These are phyloP conservation scores for Hippocampus abdominalis DNA, from an alignment of 2,113 vertebrate species.

Conservation along the genomic window DNA sequence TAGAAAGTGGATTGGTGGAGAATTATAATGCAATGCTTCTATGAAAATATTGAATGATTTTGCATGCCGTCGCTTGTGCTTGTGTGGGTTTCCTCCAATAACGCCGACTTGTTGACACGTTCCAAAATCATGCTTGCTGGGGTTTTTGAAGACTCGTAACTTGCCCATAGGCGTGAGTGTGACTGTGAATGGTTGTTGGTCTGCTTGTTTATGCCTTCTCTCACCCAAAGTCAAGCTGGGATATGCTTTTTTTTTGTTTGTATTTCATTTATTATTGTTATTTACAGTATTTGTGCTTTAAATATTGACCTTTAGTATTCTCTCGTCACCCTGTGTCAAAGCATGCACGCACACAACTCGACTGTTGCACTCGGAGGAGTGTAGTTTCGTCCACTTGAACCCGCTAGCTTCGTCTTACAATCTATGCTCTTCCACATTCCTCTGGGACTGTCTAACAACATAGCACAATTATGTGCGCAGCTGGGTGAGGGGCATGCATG, in stretches of 20 bases:
- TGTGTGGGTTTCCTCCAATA: background rate
- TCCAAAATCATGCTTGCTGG: background rate
- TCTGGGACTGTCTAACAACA: slow-evolving; percentile 3
- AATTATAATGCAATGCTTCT: background rate
- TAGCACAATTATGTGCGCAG: slow-evolving; percentile 8
- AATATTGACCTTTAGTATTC: no score
- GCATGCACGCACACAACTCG: background rate
- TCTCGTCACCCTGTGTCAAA: background rate
- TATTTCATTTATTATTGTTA: no score
- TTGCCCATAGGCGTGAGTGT: no score
- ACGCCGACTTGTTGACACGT: background rate
- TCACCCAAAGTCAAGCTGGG: no score
- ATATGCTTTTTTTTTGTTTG: no score
- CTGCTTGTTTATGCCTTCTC: no score
- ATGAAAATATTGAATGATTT: background rate
- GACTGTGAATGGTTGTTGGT: no score
- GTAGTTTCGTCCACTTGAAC: slow-evolving; percentile 9
- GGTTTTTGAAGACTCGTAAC: background rate
- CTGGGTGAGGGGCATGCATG: slow-evolving; percentile 13
- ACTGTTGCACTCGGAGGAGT: background rate
- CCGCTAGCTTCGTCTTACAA: slow-evolving; percentile 3
- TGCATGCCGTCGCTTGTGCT: background rate
- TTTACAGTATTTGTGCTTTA: background rate
- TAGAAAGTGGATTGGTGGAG: no score
- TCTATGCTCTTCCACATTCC: slow-evolving; percentile 19